A percentile compares a stretch with the other conserved stretches of the same genome.
phyloP scores from a whole-genome alignment of 2,797 vertebrate species.

The Salmo trutta region DNA sequence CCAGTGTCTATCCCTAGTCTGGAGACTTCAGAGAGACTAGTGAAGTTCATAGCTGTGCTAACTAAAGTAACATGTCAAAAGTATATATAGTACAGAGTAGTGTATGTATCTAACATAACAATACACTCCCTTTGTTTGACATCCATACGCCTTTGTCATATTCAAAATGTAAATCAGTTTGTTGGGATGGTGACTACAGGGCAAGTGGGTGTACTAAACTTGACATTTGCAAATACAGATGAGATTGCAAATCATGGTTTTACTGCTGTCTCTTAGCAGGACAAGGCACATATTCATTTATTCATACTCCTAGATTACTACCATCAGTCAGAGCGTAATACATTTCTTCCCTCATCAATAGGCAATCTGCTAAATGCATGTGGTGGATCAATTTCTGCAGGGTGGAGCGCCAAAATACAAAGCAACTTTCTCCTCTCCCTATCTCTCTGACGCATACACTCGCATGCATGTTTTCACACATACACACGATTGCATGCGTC shows the following conservation, averaged over 20 bases:
- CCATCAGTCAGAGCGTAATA: conserved; percentile 74
- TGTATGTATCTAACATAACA: background rate
- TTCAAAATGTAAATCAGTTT: conserved; percentile 49
- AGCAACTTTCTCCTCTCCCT: conserved; percentile 46
- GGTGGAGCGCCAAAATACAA: conserved; percentile 61
- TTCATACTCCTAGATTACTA: conserved; percentile 76
- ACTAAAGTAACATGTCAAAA: no score
- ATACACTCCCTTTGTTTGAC: background rate
- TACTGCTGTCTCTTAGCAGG: conserved; percentile 60
- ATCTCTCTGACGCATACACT: conserved; percentile 10
- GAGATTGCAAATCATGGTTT: conserved; percentile 76
- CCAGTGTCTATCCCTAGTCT: no score
- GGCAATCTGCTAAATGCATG: conserved; percentile 82
- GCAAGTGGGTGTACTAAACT: conserved; percentile 54
- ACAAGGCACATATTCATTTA: conserved; percentile 71
- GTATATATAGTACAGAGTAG: no score
- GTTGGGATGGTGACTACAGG: conserved; percentile 21
- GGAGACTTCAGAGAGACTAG: no score
- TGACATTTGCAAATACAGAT: conserved; percentile 72
- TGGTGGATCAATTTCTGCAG: conserved; percentile 75
- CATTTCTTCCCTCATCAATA: conserved; percentile 81
- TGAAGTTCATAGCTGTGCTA: no score
- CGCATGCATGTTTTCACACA: conserved; percentile 3
- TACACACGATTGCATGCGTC: background rate
- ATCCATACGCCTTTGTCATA: background rate